phyloP scores from a whole-genome alignment of 2,888 invertebrate genomes.

The Diaperis boleti region DNA sequence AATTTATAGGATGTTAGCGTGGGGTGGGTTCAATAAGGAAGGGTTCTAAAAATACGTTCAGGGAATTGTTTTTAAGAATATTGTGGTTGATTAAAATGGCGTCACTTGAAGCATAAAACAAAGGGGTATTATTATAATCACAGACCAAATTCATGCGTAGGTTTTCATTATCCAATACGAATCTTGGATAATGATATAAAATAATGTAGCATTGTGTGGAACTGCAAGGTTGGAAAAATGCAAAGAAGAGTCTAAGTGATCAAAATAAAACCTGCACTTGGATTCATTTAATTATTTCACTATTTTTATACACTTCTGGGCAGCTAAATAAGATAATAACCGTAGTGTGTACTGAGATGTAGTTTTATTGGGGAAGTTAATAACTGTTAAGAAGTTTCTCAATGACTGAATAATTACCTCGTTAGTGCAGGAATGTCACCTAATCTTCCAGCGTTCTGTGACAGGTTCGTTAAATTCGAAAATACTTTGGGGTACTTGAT shows the following conservation, averaged over 20 bases:
- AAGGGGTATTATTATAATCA: neutral
- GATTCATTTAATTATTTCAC: neutral
- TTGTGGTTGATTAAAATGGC: no score
- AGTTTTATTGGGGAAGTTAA: neutral
- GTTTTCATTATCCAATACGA: no score
- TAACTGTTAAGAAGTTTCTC: neutral
- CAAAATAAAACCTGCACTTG: neutral
- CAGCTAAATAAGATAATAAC: no score
- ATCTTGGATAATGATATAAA: no score
- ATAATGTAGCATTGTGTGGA: constrained; percentile 2
- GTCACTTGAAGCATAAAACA: constrained; percentile 2
- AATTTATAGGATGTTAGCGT: constrained; percentile 22
- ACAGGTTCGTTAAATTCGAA: no score
- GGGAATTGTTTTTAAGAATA: constrained; percentile 6
- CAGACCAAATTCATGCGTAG: constrained; percentile 8
- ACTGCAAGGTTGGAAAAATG: constrained; percentile 19
- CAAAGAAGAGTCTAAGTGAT: neutral
- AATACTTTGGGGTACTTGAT: no score
- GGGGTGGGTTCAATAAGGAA: constrained; percentile 1
- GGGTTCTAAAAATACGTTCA: constrained; percentile 2
- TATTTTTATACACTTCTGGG: no score
- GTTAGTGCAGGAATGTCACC: neutral
- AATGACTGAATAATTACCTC: neutral
- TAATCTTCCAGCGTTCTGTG: neutral
- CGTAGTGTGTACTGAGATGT: no score